Percentiles rank a stretch among this genome's conserved stretches.
Evolutionary conservation across 1,140 invertebrate genomes (phyloP).

Genomic region (Brachionus asplanchnoidis): DNA sequence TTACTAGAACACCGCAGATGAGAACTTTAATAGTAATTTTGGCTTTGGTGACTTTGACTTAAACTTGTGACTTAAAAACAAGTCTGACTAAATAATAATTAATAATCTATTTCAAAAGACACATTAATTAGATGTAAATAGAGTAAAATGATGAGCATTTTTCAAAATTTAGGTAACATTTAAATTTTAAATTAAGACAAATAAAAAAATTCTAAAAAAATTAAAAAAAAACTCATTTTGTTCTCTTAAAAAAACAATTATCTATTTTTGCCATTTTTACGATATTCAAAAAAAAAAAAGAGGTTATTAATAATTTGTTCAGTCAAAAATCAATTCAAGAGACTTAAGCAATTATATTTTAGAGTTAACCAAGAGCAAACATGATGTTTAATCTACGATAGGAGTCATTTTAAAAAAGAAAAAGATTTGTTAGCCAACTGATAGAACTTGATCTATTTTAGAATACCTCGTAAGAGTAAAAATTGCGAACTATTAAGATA

Average conservation of each 20-base stretch:
- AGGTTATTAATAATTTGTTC: neutral
- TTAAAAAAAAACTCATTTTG: neutral
- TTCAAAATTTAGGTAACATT: neutral
- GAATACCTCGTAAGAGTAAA: neutral
- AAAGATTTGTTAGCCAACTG: neutral
- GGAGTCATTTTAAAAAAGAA: neutral
- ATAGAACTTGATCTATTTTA: neutral
- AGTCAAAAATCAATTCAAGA: neutral
- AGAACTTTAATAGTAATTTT: too few species aligned
- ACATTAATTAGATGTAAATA: too few species aligned
- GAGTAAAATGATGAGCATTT: neutral
- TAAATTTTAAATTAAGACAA: neutral
- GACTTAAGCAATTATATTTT: neutral
- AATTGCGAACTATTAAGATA: slow-evolving; percentile 7
- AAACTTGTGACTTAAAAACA: too few species aligned
- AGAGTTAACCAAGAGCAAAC: neutral
- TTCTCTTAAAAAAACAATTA: neutral
- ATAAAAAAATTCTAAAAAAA: too few species aligned
- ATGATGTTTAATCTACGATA: neutral
- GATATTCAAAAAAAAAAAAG: neutral
- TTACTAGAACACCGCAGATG: too few species aligned
- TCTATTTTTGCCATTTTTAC: neutral
- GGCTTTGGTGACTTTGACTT: too few species aligned
- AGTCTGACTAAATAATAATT: too few species aligned
- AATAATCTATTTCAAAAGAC: too few species aligned